A percentile compares a stretch with the other conserved stretches of the same genome.
Evolutionary conservation across 2,797 vertebrate genomes (phyloP).

Genomic region (Eupleurogrammus muticus): DNA sequence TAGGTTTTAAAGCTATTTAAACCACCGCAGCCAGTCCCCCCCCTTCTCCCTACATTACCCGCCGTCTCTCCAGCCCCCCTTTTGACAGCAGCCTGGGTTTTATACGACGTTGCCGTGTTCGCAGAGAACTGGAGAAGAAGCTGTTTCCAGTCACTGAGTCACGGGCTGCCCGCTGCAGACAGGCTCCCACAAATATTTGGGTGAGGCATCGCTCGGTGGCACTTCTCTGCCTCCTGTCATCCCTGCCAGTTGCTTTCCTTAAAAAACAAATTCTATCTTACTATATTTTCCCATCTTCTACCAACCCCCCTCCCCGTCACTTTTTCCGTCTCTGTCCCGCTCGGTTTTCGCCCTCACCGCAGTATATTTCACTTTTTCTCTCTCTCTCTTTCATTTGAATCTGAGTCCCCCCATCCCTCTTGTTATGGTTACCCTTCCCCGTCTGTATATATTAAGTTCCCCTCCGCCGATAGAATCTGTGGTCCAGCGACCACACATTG

Average conservation of each 20-base stretch:
- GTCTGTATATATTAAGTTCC: constrained; percentile 51
- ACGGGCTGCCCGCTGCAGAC: constrained; percentile 54
- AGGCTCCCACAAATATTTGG: constrained; percentile 76
- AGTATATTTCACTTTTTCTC: constrained; percentile 22
- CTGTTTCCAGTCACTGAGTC: constrained; percentile 63
- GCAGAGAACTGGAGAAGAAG: constrained; percentile 39
- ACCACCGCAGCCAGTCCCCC: constrained; percentile 3
- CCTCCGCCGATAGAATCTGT: constrained; percentile 21
- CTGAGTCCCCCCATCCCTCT: constrained; percentile 17
- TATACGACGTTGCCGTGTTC: constrained; percentile 25
- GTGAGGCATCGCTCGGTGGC: constrained; percentile 44
- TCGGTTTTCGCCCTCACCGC: constrained; percentile 1
- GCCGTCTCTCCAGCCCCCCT: constrained; percentile 12
- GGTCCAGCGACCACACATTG: constrained; percentile 28
- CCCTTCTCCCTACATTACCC: constrained; percentile 18
- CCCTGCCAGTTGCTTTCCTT: constrained; percentile 28
- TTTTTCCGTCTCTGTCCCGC: constrained; percentile 28
- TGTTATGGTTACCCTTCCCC: constrained; percentile 46
- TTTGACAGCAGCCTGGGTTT: constrained; percentile 35
- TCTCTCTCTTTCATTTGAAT: constrained; percentile 10
- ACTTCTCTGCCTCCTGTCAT: constrained; percentile 20
- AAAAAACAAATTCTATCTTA: neutral
- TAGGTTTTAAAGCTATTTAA: neutral
- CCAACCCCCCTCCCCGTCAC: constrained; percentile 1
- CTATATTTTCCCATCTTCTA: constrained; percentile 22